Evolutionary conservation across 2,797 vertebrate genomes (phyloP), one percentile per base, ranked within the genome.

Genomic region (Danionella dracula): DNA sequence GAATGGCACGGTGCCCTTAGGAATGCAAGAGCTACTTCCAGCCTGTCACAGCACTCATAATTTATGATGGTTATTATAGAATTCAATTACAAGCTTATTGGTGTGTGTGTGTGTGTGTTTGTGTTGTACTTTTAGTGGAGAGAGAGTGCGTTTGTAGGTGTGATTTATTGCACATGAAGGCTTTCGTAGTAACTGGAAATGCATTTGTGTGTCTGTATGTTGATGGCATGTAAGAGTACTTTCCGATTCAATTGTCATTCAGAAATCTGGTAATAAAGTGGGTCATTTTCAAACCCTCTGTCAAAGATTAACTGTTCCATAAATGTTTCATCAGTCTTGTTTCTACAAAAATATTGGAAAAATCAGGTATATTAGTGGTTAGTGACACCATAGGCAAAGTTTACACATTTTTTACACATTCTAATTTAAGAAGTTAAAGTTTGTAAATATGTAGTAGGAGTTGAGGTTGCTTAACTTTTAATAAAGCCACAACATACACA

Each of bases 61-160:
- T 66, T 70, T 62, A 70, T 67, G 57, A 53, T 56, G 50, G 45
- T 58, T 82, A 81, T 83, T 79, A 81, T 86, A 82, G 73, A 70
- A 74, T 83, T 83, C 78, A 76, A 73, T 83, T 79, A 77, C 77
- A 72, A 41, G 40, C 12, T 57, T 71, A 59, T 73, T 69, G 54
- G 17, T 51, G 54, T 48, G 59, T 31, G 60, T 65, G 17, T 32
- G 31, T 32, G 34, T 40, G 17, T 50, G 38, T 68, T 16, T 57
- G 53, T 64, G 51, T 21, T 34, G 53, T 27, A 41, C 13, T 3
- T 7, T 4, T 64, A 54, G 49, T 53, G n/a, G 5, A 12, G 23
- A 3, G 23, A 27, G 61, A 45, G 62, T 17, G 38, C 45, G 49
- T 44, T 53, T 65, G 20, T 65, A 19, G 8, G 41, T 54, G 13